Conservation (phyloP, 2,797 vertebrate genomes). For the Enteromius radiatus region DNA sequence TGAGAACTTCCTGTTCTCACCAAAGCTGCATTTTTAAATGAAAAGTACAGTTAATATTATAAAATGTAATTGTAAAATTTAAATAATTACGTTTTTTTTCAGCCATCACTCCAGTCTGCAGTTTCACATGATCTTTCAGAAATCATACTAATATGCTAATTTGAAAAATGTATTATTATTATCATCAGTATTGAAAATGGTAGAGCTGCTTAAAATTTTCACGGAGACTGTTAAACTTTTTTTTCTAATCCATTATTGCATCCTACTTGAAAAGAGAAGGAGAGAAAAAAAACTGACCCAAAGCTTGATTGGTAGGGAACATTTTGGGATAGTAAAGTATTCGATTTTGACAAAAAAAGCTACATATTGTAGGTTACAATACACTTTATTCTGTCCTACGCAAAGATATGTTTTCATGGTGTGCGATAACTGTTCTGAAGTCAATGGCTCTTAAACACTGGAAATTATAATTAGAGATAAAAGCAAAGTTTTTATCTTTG, state of each 20-base stretch:
- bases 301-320: neutral
- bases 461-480: constrained; percentile 12
- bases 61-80: neutral
- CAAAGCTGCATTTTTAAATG: neutral
- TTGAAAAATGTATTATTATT: neutral
- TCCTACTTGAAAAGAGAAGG: neutral
- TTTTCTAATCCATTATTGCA: neutral
- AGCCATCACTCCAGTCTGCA: neutral
- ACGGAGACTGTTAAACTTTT: neutral
- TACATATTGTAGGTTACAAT: neutral
- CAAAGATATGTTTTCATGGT: neutral
- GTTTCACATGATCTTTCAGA: neutral
- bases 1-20: no score
- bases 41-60: neutral
- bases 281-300: neutral
- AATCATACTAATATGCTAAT: neutral
- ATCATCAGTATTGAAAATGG: neutral
- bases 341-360: neutral
- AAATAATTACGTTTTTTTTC: neutral
- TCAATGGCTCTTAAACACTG: neutral
- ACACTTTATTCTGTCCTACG: neutral
- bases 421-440: neutral
- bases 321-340: neutral
- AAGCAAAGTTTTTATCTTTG: constrained; percentile 1
- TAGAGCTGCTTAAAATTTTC: neutral